Evolutionary conservation across 2,797 vertebrate species (phyloP).

Genomic region (Mus minutoides): DNA sequence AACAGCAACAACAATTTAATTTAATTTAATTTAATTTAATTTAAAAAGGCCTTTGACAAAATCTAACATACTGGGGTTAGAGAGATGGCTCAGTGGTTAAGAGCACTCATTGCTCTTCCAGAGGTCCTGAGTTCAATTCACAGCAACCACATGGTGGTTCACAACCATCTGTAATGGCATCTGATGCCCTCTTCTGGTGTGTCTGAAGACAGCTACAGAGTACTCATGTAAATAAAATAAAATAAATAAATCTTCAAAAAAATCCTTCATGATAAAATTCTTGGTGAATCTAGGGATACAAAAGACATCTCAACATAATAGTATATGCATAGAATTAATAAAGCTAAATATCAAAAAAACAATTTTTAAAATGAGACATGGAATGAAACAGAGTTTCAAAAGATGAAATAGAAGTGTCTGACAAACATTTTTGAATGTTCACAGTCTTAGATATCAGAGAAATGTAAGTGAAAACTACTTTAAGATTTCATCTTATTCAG

Average conservation of each 20-base stretch:
- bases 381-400: background rate
- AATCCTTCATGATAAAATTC: background rate
- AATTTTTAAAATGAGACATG: background rate
- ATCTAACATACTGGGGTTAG: background rate
- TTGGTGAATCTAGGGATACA: background rate
- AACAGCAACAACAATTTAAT: background rate
- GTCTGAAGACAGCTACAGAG: no score
- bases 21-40: no score
- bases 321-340: background rate
- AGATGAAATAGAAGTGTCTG: background rate
- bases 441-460: background rate
- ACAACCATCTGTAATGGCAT: no score
- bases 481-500: background rate
- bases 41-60: background rate
- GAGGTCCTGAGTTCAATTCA: no score
- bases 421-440: background rate
- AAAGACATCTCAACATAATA: background rate
- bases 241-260: no score
- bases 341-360: background rate
- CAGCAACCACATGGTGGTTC: no score
- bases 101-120: no score
- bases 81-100: no score
- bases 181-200: no score
- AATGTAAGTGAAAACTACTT: background rate
- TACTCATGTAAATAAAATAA: no score